Evolutionary conservation across 2,113 vertebrate species (phyloP).

Genomic region (Toxotes chatareus): DNA sequence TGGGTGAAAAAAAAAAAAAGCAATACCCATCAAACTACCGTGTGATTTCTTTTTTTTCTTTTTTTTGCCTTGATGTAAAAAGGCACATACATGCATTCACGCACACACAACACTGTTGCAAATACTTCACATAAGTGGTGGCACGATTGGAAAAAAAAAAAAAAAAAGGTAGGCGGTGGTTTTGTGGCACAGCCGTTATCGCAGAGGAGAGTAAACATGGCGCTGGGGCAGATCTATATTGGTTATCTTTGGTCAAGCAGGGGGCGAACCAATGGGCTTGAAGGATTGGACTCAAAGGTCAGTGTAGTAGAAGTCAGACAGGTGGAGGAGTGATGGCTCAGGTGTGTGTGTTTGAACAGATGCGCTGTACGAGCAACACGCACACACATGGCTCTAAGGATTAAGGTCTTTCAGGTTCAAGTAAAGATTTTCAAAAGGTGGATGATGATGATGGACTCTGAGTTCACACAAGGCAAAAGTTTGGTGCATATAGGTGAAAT

Average conservation of each 20-base stretch:
- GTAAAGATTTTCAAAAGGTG: conserved; percentile 48
- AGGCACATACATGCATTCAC: conserved; percentile 48
- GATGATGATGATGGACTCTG: conserved; percentile 1
- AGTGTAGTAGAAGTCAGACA: conserved; percentile 50
- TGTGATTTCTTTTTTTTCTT: conserved; percentile 10
- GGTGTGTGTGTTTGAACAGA: conserved; percentile 56
- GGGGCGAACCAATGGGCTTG: conserved; percentile 59
- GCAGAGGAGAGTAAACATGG: conserved; percentile 74
- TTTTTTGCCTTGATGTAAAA: conserved; percentile 66
- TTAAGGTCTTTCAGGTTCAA: conserved; percentile 69
- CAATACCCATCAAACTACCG: conserved; percentile 54
- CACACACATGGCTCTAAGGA: background rate
- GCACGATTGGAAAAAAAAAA: conserved; percentile 43
- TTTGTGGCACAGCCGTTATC: conserved; percentile 69
- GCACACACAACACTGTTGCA: conserved; percentile 56
- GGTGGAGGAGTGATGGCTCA: conserved; percentile 54
- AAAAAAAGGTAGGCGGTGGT: conserved; percentile 40
- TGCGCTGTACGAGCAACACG: conserved; percentile 11
- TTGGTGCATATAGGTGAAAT: conserved; percentile 13
- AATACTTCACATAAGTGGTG: conserved; percentile 67
- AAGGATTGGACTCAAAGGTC: conserved; percentile 68
- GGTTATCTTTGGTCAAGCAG: conserved; percentile 86
- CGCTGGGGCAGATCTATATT: conserved; percentile 59
- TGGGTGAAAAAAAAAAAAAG: conserved; percentile 34
- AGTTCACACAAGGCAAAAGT: conserved; percentile 50